phyloP scores from a whole-genome alignment of 2,797 vertebrate genomes.

The Masticophis lateralis region DNA sequence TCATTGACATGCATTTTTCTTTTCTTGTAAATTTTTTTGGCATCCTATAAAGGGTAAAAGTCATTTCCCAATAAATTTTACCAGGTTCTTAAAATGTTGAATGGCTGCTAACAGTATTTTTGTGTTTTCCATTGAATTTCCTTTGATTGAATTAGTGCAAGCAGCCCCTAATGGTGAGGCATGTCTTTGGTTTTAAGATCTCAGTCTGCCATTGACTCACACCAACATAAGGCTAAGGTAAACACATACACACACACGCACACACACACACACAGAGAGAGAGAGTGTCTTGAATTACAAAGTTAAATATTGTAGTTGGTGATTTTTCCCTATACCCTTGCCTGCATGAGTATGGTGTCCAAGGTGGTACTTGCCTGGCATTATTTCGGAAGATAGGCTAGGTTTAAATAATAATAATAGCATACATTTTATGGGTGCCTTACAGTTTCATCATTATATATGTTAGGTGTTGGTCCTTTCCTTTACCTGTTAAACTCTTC shows the following conservation, averaged over 20 bases:
- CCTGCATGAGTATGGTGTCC: neutral
- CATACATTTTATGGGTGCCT: slow-evolving; percentile 20
- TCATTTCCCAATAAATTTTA: neutral
- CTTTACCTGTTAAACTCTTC: neutral
- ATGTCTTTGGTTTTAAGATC: neutral
- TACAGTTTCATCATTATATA: neutral
- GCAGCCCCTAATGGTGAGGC: neutral
- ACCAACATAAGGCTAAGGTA: neutral
- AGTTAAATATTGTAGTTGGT: neutral
- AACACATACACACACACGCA: neutral
- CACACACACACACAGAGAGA: neutral
- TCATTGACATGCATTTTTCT: neutral
- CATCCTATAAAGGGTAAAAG: neutral
- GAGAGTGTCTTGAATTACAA: neutral
- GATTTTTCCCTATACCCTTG: neutral
- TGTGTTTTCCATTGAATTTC: neutral
- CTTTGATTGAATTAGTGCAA: neutral
- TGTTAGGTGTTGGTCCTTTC: neutral
- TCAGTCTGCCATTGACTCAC: neutral
- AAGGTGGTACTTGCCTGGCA: neutral
- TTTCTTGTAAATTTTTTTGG: neutral
- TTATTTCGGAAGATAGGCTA: slow-evolving; percentile 2
- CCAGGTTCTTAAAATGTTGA: neutral
- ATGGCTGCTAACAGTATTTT: neutral
- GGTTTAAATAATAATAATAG: neutral